A percentile compares a stretch with the other conserved stretches of the same genome.
phyloP scores from a whole-genome alignment of 2,113 vertebrate species.

The Equus przewalskii region DNA sequence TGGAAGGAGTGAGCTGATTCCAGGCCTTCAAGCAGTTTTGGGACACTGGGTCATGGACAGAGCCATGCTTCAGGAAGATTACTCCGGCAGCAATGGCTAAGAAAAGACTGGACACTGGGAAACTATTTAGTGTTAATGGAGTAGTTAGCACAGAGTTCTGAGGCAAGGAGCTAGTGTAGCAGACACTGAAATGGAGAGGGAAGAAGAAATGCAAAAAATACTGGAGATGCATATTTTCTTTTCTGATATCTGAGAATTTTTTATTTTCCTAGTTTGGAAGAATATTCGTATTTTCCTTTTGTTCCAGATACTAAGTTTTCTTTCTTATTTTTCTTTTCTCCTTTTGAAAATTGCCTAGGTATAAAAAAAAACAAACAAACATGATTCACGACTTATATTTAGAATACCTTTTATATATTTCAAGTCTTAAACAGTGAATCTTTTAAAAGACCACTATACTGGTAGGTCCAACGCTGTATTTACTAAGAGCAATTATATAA shows the following conservation, averaged over 20 bases:
- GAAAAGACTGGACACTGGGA: background rate
- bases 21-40: background rate
- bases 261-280: conserved; percentile 42
- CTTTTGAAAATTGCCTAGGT: conserved; percentile 32
- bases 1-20: background rate
- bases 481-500: background rate
- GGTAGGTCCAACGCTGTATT: background rate
- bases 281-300: conserved; percentile 46
- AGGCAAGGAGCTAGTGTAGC: background rate
- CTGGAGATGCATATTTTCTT: background rate
- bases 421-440: background rate
- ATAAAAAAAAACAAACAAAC: conserved; percentile 36
- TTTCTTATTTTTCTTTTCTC: conserved; percentile 14
- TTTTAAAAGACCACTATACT: background rate
- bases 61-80: background rate
- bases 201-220: conserved; percentile 44
- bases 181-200: background rate
- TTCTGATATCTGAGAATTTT: conserved; percentile 28
- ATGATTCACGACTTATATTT: background rate
- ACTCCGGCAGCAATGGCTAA: background rate
- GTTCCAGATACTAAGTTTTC: conserved; percentile 44
- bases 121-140: background rate
- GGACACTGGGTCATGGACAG: background rate
- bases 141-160: background rate
- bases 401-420: conserved; percentile 12